Evolutionary conservation across 1,140 invertebrate species (phyloP).

Genomic region (Drosophila nigromelanica): DNA sequence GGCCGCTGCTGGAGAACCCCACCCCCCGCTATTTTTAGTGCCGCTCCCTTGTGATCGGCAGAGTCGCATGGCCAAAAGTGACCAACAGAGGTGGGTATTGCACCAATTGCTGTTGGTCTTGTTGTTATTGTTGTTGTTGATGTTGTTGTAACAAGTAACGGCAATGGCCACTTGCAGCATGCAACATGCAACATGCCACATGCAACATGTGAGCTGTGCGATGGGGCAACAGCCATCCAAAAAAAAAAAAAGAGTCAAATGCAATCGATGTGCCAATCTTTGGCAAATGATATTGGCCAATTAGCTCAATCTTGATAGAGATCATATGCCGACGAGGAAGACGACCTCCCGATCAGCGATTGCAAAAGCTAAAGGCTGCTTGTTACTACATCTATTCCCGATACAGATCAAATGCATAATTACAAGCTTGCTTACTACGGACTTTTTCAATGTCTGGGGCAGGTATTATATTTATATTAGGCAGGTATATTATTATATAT

Average conservation of each 20-base stretch:
- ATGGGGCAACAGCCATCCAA: constrained; percentile 34
- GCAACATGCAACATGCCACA: constrained; percentile 23
- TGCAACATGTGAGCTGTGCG: constrained; percentile 20
- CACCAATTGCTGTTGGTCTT: constrained; percentile 23
- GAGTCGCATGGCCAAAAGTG: constrained; percentile 32
- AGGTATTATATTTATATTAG: too few species aligned
- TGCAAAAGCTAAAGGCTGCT: neutral
- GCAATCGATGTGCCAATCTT: constrained; percentile 61
- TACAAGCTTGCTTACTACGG: too few species aligned
- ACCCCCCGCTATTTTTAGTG: neutral
- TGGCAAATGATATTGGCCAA: constrained; percentile 51
- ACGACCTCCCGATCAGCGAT: neutral
- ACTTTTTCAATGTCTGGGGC: too few species aligned
- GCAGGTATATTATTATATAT: too few species aligned
- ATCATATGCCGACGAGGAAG: constrained; percentile 15
- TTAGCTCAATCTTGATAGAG: constrained; percentile 45
- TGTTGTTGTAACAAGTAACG: constrained; percentile 27
- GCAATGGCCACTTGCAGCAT: constrained; percentile 39
- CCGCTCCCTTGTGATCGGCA: constrained; percentile 13
- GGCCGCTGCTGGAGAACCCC: constrained; percentile 7
- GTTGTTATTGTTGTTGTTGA: constrained; percentile 6
- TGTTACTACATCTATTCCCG: too few species aligned
- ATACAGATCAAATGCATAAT: too few species aligned
- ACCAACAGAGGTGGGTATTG: constrained; percentile 41
- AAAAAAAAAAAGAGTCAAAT: constrained; percentile 29